phyloP scores from a whole-genome alignment of 2,888 invertebrate genomes.

The Chaitophorus viminalis region DNA sequence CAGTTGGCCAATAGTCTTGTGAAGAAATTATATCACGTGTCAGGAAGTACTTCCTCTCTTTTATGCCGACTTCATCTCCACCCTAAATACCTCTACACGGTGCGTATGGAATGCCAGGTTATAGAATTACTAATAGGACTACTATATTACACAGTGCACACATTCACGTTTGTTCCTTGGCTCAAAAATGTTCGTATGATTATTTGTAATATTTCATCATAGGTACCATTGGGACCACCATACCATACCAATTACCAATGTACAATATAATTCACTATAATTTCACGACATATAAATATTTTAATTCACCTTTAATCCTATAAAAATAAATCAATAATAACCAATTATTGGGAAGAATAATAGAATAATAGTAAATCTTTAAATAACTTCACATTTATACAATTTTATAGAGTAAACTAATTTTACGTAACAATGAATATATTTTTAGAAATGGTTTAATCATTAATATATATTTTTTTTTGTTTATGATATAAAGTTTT shows the following conservation, averaged over 20 bases:
- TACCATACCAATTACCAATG: no score
- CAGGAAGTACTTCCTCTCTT: constrained; percentile 61
- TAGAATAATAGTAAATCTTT: no score
- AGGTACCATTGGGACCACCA: no score
- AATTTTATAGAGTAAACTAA: background rate
- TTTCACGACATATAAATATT: no score
- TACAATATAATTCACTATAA: no score
- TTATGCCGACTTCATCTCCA: constrained; percentile 61
- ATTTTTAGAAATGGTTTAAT: background rate
- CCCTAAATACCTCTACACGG: constrained; percentile 56
- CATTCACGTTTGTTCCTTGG: background rate
- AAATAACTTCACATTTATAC: no score
- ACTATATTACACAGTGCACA: constrained; percentile 15
- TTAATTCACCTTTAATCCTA: no score
- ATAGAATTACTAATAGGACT: constrained; percentile 27
- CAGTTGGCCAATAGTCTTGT: constrained; percentile 58
- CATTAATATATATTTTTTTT: no score
- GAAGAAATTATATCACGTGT: constrained; percentile 61
- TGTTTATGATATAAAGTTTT: no score
- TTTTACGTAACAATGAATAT: background rate
- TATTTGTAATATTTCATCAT: background rate
- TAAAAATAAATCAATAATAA: no score
- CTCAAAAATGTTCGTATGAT: background rate
- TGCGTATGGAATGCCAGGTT: constrained; percentile 43
- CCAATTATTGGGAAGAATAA: no score